Evolutionary conservation across 2,888 invertebrate species (phyloP).

Genomic region (Chydorus sphaericus): DNA sequence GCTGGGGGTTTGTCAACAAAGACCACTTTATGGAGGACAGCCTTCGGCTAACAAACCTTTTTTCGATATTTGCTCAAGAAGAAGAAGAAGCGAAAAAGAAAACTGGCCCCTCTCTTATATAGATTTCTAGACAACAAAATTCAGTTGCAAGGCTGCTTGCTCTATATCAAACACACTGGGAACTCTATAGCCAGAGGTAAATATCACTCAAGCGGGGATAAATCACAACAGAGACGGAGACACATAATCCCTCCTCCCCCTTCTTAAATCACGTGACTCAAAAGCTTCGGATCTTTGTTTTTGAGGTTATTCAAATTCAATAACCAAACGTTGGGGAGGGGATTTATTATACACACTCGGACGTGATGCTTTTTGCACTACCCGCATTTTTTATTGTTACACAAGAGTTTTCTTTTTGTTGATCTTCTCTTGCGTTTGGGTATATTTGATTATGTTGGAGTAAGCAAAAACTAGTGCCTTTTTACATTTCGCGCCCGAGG

Average conservation of each 20-base stretch:
- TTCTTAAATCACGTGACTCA: neutral
- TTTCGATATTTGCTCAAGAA: slow-evolving; percentile 1
- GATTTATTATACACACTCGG: too few relatives aligned
- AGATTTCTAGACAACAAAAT: too few relatives aligned
- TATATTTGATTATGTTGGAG: too few relatives aligned
- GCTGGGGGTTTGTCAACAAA: neutral
- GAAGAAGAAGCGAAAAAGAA: neutral
- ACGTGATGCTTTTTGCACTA: too few relatives aligned
- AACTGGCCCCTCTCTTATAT: neutral
- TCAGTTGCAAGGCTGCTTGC: neutral
- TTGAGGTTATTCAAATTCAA: too few relatives aligned
- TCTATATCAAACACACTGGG: neutral
- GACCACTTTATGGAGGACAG: slow-evolving; percentile 4
- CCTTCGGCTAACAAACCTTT: neutral
- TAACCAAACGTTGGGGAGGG: too few relatives aligned
- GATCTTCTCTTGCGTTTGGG: too few relatives aligned
- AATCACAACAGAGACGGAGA: neutral
- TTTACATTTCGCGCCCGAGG: too few relatives aligned
- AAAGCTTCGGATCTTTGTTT: neutral
- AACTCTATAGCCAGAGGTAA: neutral
- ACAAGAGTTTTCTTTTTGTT: too few relatives aligned
- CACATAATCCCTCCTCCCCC: neutral
- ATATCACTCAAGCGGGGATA: neutral
- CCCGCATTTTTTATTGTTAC: too few relatives aligned
- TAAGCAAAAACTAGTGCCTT: too few relatives aligned